Conservation (phyloP, 2,797 vertebrate species). For the Gallinago solitaria region DNA sequence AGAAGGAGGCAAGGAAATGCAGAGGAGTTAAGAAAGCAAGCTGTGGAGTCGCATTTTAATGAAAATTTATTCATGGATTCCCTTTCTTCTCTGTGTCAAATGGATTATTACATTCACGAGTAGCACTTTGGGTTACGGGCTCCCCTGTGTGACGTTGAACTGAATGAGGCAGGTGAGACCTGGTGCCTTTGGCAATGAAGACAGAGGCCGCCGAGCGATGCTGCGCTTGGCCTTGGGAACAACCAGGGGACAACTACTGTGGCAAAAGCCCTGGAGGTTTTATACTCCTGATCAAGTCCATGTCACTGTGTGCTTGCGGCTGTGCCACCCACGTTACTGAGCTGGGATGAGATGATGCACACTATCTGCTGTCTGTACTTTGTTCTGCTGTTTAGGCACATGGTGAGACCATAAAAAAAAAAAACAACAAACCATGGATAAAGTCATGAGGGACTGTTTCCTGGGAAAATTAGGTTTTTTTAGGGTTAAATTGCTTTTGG, state of each 20-base stretch:
- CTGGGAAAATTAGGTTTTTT: neutral
- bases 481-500: neutral
- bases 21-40: neutral
- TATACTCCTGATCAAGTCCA: neutral
- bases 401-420: neutral
- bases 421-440: neutral
- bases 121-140: neutral
- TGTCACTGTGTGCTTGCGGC: neutral
- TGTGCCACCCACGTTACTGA: rapidly evolving
- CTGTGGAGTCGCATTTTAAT: constrained; percentile 15
- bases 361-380: neutral
- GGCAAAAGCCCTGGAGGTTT: neutral
- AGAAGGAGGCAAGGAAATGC: neutral
- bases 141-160: neutral
- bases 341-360: neutral
- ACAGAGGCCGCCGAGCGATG: rapidly evolving
- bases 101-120: neutral
- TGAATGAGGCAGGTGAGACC: neutral
- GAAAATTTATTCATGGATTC: constrained; percentile 34
- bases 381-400: neutral
- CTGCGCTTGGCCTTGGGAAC: neutral
- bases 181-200: rapidly evolving
- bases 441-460: neutral
- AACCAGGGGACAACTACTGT: neutral
- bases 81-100: neutral